Base-by-base conservation (phyloP, 2,113 vertebrate genomes). In the Bagarius yarrelli region DNA sequence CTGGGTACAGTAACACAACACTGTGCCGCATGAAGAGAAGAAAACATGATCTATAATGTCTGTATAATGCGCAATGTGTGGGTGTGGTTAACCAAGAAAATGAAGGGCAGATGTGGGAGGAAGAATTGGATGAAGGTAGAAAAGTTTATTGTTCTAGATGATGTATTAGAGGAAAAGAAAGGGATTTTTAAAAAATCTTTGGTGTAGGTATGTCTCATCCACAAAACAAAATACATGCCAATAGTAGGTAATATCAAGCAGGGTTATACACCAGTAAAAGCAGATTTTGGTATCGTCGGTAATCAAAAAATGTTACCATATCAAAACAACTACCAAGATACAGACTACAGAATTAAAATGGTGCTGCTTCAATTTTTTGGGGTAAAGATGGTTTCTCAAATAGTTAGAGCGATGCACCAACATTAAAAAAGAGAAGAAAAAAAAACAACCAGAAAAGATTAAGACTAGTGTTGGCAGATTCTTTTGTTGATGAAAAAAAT, bases 151-250 rank as follows among this genome's bases (percentile, higher is more conserved):
- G 83, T 81, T 83, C 67, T 44, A 87, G 72, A 70, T 81, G 53
- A 32, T 60, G 87, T 83, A 87, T 85, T 81, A 83, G 57, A 87
- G 13, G 64, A n/a, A 52, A 55, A 73, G 23, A 5, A 16, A 86
- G 56, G 67, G 59, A 44, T 30, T 16, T 36, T 11, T 21, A 66
- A 40, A 66, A 89, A 90, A 89, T 70, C 88, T 89, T 91, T 89
- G 87, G 88, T 86, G 85, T 81, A 87, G 90, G 88, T 89, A 89
- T 83, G 88, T 89, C 83, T 61, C 14, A 63, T 57, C 81, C 71
- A 76, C 84, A 84, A 85, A 89, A 52, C 32, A 11, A 56, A 76
- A 83, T 82, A 70, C 34, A 67, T 36, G 12, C 34, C 15, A 30
- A 19, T 9, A 2, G 15, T 4, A 27, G 47, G n/a, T 50, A 44